These are phyloP conservation scores for Phaethornis superciliosus DNA, from an alignment of 2,113 vertebrate genomes.

Conservation along the genomic window DNA sequence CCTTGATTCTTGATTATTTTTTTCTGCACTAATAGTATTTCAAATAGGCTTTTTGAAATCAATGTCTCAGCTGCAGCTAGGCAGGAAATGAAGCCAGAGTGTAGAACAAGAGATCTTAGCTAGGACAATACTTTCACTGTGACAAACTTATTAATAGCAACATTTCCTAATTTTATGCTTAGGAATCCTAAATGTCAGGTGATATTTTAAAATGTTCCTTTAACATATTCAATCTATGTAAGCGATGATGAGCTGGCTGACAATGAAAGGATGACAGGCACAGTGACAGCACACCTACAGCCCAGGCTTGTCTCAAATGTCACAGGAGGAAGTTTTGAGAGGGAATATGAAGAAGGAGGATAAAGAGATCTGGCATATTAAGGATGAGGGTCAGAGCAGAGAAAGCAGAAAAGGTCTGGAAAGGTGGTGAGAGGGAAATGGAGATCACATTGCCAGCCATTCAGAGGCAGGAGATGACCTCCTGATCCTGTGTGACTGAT, in stretches of 20 bases:
- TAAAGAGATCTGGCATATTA: neutral
- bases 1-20: conserved; percentile 9
- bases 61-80: neutral
- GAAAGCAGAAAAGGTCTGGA: neutral
- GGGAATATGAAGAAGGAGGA: neutral
- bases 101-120: rapidly evolving
- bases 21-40: conserved; percentile 18
- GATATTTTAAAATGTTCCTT: neutral
- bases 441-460: neutral
- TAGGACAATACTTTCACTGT: neutral
- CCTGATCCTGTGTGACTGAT: neutral
- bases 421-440: neutral
- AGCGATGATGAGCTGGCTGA: neutral
- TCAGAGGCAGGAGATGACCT: neutral
- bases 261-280: neutral
- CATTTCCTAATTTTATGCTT: neutral
- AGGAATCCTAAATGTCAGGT: neutral
- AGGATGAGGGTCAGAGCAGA: neutral
- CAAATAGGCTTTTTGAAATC: conserved; percentile 3
- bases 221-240: neutral
- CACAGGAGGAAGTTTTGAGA: neutral
- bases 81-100: neutral
- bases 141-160: neutral
- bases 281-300: neutral
- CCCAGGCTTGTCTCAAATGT: neutral